Conservation (phyloP, 1,140 invertebrate species). For the Cheumatopsyche charites region DNA sequence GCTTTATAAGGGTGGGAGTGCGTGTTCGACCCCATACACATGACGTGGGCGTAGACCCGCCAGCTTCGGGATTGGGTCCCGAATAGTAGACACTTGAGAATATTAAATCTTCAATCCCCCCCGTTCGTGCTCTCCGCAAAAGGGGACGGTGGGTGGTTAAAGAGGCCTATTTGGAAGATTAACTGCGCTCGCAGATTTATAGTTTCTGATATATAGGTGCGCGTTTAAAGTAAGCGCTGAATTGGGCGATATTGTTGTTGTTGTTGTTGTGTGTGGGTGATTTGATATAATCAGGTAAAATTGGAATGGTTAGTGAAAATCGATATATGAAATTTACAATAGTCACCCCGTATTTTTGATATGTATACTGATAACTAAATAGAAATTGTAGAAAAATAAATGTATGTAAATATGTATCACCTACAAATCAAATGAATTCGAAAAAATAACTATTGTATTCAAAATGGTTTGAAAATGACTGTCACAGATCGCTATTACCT, state of each 20-base stretch:
- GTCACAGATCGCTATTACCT: too few relatives aligned
- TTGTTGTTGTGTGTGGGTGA: too few relatives aligned
- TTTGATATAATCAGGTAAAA: too few relatives aligned
- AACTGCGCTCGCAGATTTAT: conserved; percentile 40
- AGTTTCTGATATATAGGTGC: conserved; percentile 27
- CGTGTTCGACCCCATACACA: conserved; percentile 3
- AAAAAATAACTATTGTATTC: too few relatives aligned
- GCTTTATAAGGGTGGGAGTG: background rate
- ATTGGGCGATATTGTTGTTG: background rate
- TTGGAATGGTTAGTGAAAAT: too few relatives aligned
- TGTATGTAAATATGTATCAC: too few relatives aligned
- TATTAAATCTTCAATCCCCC: conserved; percentile 39
- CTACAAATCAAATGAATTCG: too few relatives aligned
- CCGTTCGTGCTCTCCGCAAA: conserved; percentile 11
- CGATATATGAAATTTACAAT: too few relatives aligned
- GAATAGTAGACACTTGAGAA: conserved; percentile 45
- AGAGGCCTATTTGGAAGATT: conserved; percentile 43
- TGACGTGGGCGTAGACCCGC: conserved; percentile 12
- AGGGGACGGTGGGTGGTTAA: conserved; percentile 27
- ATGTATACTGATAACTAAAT: too few relatives aligned
- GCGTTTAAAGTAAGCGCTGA: background rate
- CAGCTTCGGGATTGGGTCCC: conserved; percentile 24
- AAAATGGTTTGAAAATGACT: too few relatives aligned
- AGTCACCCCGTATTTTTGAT: too few relatives aligned
- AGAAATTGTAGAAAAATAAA: too few relatives aligned